Evolutionary conservation across 2,113 vertebrate genomes (phyloP).

Genomic region (Pseudonaja textilis): DNA sequence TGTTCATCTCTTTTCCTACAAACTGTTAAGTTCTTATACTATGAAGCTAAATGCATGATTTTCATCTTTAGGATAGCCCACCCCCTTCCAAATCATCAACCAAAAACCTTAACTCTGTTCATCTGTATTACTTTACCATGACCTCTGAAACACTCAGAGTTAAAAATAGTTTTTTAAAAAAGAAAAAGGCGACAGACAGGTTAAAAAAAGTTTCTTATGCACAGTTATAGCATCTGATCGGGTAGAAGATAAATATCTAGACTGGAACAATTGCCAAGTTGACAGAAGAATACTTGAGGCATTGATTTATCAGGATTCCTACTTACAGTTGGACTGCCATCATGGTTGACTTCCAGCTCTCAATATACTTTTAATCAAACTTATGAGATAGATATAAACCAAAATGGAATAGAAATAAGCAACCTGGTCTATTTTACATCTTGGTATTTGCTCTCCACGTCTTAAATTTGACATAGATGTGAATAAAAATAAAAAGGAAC

Average conservation of each 20-base stretch:
- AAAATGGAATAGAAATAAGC: background rate
- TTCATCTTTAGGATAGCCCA: background rate
- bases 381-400: background rate
- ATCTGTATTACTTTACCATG: background rate
- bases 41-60: background rate
- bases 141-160: background rate
- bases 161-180: background rate
- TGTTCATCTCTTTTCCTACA: background rate
- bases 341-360: background rate
- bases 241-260: background rate
- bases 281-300: background rate
- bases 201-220: background rate
- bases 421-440: background rate
- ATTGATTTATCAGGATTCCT: background rate
- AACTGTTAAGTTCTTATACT: background rate
- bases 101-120: background rate
- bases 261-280: background rate
- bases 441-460: background rate
- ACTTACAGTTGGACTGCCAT: background rate
- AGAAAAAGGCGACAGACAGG: background rate
- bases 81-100: background rate
- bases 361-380: background rate
- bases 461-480: background rate
- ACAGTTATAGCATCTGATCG: background rate
- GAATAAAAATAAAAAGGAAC: conserved; percentile 23